Evolutionary conservation across 2,888 invertebrate species (phyloP).

Genomic region (Didymodactylos carnosus): DNA sequence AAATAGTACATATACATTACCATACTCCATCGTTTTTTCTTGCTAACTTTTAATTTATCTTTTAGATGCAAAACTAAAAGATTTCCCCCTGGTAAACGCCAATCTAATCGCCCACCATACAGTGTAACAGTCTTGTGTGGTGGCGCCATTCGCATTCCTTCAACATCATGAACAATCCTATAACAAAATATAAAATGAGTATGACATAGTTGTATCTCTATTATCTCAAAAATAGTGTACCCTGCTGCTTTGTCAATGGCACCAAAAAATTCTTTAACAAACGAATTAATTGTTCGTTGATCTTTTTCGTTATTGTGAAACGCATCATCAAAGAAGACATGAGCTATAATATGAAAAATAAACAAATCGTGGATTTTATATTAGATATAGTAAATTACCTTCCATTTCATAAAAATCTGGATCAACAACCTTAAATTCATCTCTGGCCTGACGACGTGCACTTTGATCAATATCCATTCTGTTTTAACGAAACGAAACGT

Average conservation of each 20-base stretch:
- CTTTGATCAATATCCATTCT: constrained; percentile 33
- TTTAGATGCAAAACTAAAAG: constrained; percentile 90
- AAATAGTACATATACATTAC: constrained; percentile 15
- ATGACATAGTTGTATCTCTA: background rate
- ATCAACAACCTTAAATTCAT: constrained; percentile 29
- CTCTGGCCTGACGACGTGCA: constrained; percentile 27
- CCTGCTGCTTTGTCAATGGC: constrained; percentile 27
- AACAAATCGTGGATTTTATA: too few relatives aligned
- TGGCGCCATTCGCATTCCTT: constrained; percentile 70
- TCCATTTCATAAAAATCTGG: constrained; percentile 34
- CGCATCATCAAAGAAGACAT: constrained; percentile 69
- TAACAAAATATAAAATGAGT: background rate
- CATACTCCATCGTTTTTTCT: constrained; percentile 72
- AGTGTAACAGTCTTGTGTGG: constrained; percentile 81
- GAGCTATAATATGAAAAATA: constrained; percentile 21
- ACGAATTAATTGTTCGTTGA: constrained; percentile 23
- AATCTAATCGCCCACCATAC: constrained; percentile 82
- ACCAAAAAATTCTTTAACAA: constrained; percentile 24
- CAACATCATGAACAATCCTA: constrained; percentile 48
- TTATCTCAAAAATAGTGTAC: background rate
- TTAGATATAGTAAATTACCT: constrained; percentile 24
- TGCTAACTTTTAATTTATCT: constrained; percentile 85
- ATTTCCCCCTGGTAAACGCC: constrained; percentile 89
- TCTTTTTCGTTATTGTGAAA: constrained; percentile 42
- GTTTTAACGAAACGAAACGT: background rate